A percentile compares a stretch with the other conserved stretches of the same genome.
Evolutionary conservation across 2,797 vertebrate species (phyloP).

Genomic region (Moxostoma hubbsi): DNA sequence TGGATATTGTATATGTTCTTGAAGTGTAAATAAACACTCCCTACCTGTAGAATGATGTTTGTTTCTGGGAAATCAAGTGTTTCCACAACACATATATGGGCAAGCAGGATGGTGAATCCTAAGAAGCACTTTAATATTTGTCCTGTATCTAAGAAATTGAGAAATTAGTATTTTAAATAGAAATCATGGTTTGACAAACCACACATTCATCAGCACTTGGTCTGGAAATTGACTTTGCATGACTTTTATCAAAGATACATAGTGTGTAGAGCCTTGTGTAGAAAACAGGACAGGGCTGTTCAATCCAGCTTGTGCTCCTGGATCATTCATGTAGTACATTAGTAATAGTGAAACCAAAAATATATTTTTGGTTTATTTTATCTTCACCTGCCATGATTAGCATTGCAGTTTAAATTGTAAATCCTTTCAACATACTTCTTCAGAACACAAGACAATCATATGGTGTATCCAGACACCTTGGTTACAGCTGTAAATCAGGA

Average conservation of each 20-base stretch:
- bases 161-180: background rate
- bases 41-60: conserved; percentile 26
- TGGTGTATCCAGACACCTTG: background rate
- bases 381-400: conserved; percentile 22
- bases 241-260: background rate
- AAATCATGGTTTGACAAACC: background rate
- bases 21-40: background rate
- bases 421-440: background rate
- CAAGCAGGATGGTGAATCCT: conserved; percentile 24
- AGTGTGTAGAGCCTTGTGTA: background rate
- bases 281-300: background rate
- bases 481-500: background rate
- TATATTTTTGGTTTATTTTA: background rate
- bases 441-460: background rate
- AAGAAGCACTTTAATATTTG: conserved; percentile 5
- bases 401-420: background rate
- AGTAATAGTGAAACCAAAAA: conserved; percentile 3
- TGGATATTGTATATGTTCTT: background rate
- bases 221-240: background rate
- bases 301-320: background rate
- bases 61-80: conserved; percentile 42
- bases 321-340: too few species aligned
- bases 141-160: conserved; percentile 7
- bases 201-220: background rate
- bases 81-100: conserved; percentile 45